Conservation (phyloP, 2,797 vertebrate genomes). For the Pristis pectinata region DNA sequence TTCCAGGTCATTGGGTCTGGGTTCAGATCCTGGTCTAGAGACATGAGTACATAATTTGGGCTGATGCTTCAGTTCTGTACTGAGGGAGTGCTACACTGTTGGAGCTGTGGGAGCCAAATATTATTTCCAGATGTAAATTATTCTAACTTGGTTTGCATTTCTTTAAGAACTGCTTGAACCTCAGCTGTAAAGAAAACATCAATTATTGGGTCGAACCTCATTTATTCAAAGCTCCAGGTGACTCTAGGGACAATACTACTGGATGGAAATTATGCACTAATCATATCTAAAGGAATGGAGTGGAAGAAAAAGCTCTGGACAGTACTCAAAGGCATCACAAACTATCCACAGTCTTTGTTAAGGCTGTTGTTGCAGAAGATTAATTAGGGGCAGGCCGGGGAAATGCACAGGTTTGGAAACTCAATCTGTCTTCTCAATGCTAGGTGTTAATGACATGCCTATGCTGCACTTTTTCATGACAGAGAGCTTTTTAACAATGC, state of each 20-base stretch:
- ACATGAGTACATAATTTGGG: neutral
- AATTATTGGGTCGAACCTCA: neutral
- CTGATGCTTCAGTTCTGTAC: neutral
- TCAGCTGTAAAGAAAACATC: neutral
- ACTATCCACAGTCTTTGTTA: neutral
- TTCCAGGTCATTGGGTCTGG: neutral
- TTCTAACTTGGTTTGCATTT: neutral
- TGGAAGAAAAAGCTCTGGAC: neutral
- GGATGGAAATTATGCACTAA: neutral
- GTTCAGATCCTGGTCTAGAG: neutral
- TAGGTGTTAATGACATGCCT: neutral
- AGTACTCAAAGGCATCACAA: neutral
- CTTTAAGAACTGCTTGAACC: neutral
- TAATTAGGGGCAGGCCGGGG: neutral
- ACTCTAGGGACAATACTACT: neutral
- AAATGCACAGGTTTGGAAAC: neutral
- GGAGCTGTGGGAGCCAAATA: neutral
- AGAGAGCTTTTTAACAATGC: neutral
- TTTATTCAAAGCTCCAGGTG: neutral
- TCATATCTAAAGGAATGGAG: neutral
- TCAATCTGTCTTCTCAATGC: neutral
- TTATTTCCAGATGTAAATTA: neutral
- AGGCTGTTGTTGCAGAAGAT: neutral
- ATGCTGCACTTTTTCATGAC: neutral
- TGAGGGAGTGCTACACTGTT: neutral